Conservation (phyloP, 2,888 invertebrate genomes). For the Bimastos eiseni region DNA sequence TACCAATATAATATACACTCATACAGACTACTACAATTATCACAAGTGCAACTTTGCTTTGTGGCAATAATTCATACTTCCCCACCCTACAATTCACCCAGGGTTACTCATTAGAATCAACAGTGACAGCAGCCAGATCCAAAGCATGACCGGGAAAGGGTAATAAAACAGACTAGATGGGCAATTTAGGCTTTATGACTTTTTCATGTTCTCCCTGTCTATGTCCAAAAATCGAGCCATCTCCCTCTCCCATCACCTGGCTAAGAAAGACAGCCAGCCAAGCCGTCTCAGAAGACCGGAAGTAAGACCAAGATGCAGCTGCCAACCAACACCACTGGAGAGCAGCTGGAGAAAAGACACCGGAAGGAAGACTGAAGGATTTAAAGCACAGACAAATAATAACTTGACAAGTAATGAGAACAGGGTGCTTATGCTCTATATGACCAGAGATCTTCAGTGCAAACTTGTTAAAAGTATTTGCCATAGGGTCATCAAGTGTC, state of each 20-base stretch:
- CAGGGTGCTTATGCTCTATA: not conserved
- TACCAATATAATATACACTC: not conserved
- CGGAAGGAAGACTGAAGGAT: not conserved
- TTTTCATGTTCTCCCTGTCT: conserved; percentile 13
- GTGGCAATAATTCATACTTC: not conserved
- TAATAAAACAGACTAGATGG: not conserved
- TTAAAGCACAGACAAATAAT: not conserved
- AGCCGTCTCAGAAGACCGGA: not conserved
- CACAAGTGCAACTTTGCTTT: not conserved
- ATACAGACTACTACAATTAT: not conserved
- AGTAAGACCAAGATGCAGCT: conserved; percentile 2
- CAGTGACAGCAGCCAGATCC: not conserved
- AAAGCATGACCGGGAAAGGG: not conserved
- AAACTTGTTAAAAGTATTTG: not conserved
- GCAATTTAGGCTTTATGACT: not conserved
- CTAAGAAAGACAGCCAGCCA: not conserved
- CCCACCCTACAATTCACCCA: not conserved
- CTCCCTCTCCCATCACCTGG: not conserved
- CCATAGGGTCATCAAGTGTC: not conserved
- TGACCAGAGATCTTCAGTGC: not conserved
- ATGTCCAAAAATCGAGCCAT: not conserved
- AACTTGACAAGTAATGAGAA: too few species aligned
- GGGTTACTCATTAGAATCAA: not conserved
- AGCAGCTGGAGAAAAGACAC: not conserved
- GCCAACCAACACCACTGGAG: not conserved